phyloP scores from a whole-genome alignment of 2,797 vertebrate species.

The Coregonus suidteri region DNA sequence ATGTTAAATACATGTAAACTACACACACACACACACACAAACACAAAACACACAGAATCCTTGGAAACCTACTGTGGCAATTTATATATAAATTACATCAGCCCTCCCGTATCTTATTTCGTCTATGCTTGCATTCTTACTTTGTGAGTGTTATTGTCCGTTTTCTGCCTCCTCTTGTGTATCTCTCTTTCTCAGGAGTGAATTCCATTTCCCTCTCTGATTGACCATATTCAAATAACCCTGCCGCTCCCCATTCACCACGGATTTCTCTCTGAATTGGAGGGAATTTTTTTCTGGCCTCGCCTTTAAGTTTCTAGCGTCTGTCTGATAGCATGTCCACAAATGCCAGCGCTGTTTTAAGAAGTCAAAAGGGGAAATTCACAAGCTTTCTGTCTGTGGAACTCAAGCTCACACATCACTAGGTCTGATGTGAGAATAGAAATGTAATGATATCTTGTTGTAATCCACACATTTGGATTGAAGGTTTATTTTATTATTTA shows the following conservation, averaged over 20 bases:
- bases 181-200: slow-evolving; percentile 13
- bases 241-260: slow-evolving; percentile 5
- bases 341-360: neutral
- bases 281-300: neutral
- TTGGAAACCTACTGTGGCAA: slow-evolving; percentile 2
- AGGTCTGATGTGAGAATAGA: neutral
- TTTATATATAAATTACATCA: slow-evolving; percentile 40
- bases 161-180: slow-evolving; percentile 12
- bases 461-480: neutral
- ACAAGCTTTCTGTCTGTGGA: neutral
- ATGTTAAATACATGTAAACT: too few species aligned
- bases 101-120: slow-evolving; percentile 14
- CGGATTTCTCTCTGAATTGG: neutral
- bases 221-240: slow-evolving; percentile 26
- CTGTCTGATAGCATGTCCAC: neutral
- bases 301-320: neutral
- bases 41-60: neutral
- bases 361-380: neutral
- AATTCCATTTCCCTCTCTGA: slow-evolving; percentile 15
- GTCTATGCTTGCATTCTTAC: slow-evolving; percentile 1
- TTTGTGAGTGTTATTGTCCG: slow-evolving; percentile 24
- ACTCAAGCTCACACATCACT: neutral
- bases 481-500: neutral
- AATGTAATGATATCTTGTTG: neutral
- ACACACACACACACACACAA: neutral